Percentiles rank a stretch among this genome's conserved stretches.
phyloP scores from a whole-genome alignment of 2,113 vertebrate species.

The Dasyornis broadbenti region DNA sequence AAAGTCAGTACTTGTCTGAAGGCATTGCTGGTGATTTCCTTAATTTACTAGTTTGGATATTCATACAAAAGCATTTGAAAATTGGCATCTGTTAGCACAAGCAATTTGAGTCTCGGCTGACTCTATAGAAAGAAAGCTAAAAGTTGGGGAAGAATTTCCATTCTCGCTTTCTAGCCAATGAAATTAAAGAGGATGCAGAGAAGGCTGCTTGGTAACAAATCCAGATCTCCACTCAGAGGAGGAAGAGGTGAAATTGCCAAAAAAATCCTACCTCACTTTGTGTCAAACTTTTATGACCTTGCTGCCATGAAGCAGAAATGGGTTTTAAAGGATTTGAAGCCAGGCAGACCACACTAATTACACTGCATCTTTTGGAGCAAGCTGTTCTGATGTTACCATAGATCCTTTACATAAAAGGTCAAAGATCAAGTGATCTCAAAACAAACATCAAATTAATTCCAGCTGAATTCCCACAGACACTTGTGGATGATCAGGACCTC shows the following conservation, averaged over 20 bases:
- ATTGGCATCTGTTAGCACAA: not conserved
- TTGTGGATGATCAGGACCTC: not conserved
- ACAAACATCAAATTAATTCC: not conserved
- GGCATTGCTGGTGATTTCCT: conserved; percentile 47
- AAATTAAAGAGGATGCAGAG: not conserved
- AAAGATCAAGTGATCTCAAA: not conserved
- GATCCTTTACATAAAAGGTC: not conserved
- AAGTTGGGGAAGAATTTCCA: not conserved
- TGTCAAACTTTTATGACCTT: not conserved
- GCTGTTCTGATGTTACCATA: not conserved
- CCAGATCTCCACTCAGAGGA: not conserved
- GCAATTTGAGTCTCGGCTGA: not conserved
- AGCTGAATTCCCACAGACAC: not conserved
- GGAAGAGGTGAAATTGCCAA: not conserved
- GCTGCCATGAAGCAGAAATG: not conserved
- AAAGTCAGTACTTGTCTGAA: conserved; percentile 41
- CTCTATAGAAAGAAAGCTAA: not conserved
- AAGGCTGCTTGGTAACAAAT: not conserved
- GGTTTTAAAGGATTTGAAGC: not conserved
- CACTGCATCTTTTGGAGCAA: not conserved
- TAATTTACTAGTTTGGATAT: not conserved
- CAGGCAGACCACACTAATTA: not conserved
- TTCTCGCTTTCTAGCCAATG: not conserved
- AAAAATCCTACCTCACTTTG: not conserved
- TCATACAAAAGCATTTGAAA: not conserved